Conservation (phyloP, 2,113 vertebrate genomes). For the Desmodus rotundus region DNA sequence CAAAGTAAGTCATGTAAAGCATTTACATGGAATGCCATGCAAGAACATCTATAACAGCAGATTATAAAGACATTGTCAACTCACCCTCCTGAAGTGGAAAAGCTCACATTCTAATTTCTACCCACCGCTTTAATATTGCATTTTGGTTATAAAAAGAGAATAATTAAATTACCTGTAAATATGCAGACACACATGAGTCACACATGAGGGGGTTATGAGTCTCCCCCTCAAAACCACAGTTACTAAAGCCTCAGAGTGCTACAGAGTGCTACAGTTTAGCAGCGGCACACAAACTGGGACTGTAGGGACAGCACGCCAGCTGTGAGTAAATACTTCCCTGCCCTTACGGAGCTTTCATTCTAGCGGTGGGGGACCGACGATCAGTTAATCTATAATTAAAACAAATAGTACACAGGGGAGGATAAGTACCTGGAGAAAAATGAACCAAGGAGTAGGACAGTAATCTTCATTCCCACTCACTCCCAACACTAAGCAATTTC, state of each 20-base stretch:
- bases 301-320: background rate
- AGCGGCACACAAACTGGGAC: background rate
- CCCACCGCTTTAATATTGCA: background rate
- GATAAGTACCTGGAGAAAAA: background rate
- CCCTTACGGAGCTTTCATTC: background rate
- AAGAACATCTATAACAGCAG: background rate
- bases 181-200: background rate
- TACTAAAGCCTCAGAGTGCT: slow-evolving; percentile 35
- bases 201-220: too few species aligned
- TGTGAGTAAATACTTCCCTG: background rate
- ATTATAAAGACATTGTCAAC: slow-evolving; percentile 26
- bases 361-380: too few species aligned
- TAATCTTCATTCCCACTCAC: background rate
- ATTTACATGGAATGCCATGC: background rate
- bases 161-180: slow-evolving; percentile 9
- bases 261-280: background rate
- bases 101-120: background rate
- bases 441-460: background rate
- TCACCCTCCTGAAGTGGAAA: background rate
- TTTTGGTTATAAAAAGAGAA: slow-evolving; percentile 7
- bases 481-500: background rate
- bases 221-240: background rate
- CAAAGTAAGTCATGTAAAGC: background rate
- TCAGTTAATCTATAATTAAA: background rate
- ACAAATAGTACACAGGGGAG: background rate